phyloP scores from a whole-genome alignment of 2,113 vertebrate genomes.

The Trochalopteron elliotii region DNA sequence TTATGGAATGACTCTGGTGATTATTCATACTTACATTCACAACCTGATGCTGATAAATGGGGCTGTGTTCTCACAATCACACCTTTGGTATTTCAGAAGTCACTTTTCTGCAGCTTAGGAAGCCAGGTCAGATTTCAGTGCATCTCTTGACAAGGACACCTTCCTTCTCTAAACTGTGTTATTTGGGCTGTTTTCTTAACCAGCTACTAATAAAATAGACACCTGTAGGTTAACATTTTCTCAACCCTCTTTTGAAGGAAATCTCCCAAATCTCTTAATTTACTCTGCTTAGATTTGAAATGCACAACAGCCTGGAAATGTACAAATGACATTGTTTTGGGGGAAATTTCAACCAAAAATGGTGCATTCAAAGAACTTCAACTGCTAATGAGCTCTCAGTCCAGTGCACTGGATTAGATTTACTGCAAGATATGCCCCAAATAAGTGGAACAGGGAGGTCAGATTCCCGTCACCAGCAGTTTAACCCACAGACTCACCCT shows the following conservation, averaged over 20 bases:
- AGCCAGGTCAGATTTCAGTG: not conserved
- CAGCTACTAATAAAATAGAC: not conserved
- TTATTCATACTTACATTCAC: not conserved
- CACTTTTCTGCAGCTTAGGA: not conserved
- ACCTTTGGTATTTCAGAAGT: not conserved
- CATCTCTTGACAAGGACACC: not conserved
- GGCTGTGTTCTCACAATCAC: not conserved
- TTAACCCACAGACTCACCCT: not conserved
- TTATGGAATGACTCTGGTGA: not conserved
- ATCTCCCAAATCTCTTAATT: not conserved
- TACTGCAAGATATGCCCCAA: not conserved
- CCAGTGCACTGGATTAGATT: not conserved
- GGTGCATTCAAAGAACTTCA: not conserved
- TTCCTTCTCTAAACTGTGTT: not conserved
- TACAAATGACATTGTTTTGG: not conserved
- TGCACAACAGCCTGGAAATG: not conserved
- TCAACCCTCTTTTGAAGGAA: not conserved
- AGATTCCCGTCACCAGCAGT: not conserved
- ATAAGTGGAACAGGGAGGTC: accelerated
- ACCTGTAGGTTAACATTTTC: not conserved
- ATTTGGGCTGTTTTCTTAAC: not conserved
- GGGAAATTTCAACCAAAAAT: not conserved
- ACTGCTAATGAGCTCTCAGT: not conserved
- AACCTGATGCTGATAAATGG: not conserved
- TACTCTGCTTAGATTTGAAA: not conserved